A percentile compares a stretch with the other conserved stretches of the same genome.
These are phyloP conservation scores for Drosophila repleta DNA, from an alignment of 1,140 invertebrate genomes.

Conservation along the genomic window DNA sequence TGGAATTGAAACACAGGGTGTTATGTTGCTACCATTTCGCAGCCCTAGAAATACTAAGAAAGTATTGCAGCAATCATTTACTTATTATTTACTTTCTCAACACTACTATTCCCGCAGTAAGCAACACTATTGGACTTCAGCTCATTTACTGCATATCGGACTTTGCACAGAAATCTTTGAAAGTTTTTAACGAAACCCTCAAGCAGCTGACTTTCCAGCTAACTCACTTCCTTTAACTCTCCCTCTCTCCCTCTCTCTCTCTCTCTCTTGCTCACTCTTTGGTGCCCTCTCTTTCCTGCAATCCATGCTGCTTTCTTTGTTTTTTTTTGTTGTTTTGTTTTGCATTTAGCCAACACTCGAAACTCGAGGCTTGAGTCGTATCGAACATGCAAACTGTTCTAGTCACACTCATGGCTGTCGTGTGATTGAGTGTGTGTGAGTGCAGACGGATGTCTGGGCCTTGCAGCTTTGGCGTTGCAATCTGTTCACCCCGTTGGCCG, in stretches of 20 bases:
- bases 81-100: no score
- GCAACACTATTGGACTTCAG: not conserved
- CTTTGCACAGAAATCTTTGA: conserved; percentile 2
- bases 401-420: conserved; percentile 20
- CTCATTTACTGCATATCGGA: not conserved
- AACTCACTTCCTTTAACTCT: conserved; percentile 34
- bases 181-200: conserved; percentile 13
- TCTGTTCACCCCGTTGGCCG: conserved; percentile 6
- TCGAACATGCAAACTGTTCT: conserved; percentile 27
- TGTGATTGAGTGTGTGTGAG: conserved; percentile 4
- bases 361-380: conserved; percentile 7
- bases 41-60: no score
- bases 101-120: not conserved
- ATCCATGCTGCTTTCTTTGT: not conserved
- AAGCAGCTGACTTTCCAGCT: conserved; percentile 10
- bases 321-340: not conserved
- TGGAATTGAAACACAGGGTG: no score
- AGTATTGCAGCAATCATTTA: no score
- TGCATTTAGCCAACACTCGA: conserved; percentile 19
- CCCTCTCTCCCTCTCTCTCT: not conserved
- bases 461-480: conserved; percentile 24
- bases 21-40: no score
- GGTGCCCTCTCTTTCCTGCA: not conserved
- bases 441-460: conserved; percentile 43
- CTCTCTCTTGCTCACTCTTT: not conserved